Evolutionary conservation across 1,140 invertebrate species (phyloP), one percentile per base, ranked within the genome.

Genomic region (Hestina assimilis): DNA sequence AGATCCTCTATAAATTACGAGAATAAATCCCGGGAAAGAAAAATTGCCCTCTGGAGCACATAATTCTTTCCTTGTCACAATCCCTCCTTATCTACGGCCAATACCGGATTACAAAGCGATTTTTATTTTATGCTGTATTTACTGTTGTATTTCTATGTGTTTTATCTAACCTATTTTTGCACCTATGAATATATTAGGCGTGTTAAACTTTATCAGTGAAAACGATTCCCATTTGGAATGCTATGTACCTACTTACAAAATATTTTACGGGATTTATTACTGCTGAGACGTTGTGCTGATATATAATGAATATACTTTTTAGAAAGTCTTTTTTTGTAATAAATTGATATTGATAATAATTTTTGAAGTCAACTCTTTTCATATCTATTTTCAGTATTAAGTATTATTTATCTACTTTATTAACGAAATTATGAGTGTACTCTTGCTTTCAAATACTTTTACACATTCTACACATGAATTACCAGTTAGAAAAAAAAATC

Each of bases 41-140:
- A 88, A 88, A 88, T 88, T 86, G 85, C 83, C 83, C 85, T 86
- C 83, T 82, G 76, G 85, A 88, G 85, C 85, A 88, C 85, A 88
- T 88, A 88, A 88, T 88, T 88, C 85, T 88, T 88, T 83, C 83
- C 85, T 88, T 88, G 85, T 88, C 85, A 88, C 85, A 88, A 80
- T 72, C 80, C 76, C 78, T 85, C 85, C 85, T 88, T 88, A 88
- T 88, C 84, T 86, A 67, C 72, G 74, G 67, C 85, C 85, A 88
- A 88, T 88, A 86, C 74, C 80, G 85, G 85, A 88, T 88, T 88
- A 88, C 85, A 86, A 79, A 83, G 74, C 77, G 85, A 88, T 88
- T 88, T 87, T 88, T 88, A 88, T 88, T 88, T 85, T 69, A 84
- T 79, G 74, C 75, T 76, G 67, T 81, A 74, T 79, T 75, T 73